A percentile compares a stretch with the other conserved stretches of the same genome.
phyloP scores from a whole-genome alignment of 2,113 vertebrate species.

The Charadrius vociferus region DNA sequence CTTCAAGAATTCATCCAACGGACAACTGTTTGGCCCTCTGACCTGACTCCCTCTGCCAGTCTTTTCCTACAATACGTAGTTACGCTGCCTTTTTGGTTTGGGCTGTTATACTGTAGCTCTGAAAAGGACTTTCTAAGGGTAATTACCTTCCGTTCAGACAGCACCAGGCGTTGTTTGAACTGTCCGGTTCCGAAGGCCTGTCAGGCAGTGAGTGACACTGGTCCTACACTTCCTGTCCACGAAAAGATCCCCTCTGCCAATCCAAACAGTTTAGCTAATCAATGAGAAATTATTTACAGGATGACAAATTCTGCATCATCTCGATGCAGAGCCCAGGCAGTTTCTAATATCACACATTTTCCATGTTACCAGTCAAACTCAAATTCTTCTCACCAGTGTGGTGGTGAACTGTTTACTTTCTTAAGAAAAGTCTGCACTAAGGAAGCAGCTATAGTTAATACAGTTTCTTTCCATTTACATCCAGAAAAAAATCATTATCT shows the following conservation, averaged over 20 bases:
- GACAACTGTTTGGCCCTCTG: neutral
- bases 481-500: neutral
- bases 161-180: neutral
- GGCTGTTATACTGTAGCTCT: neutral
- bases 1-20: neutral
- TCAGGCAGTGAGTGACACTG: neutral
- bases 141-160: neutral
- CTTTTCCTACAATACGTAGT: neutral
- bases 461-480: neutral
- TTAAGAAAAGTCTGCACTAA: neutral
- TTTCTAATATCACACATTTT: conserved; percentile 28
- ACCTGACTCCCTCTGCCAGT: neutral
- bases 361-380: neutral
- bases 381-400: neutral
- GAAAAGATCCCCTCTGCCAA: neutral
- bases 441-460: neutral
- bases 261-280: conserved; percentile 55
- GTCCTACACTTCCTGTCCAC: neutral
- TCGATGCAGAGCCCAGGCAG: neutral
- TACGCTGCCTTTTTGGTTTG: neutral
- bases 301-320: conserved; percentile 39
- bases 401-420: neutral
- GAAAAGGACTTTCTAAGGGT: neutral
- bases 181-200: neutral
- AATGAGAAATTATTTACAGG: conserved; percentile 25